phyloP scores from a whole-genome alignment of 2,888 invertebrate species.

The Gymnosoma rotundatum region DNA sequence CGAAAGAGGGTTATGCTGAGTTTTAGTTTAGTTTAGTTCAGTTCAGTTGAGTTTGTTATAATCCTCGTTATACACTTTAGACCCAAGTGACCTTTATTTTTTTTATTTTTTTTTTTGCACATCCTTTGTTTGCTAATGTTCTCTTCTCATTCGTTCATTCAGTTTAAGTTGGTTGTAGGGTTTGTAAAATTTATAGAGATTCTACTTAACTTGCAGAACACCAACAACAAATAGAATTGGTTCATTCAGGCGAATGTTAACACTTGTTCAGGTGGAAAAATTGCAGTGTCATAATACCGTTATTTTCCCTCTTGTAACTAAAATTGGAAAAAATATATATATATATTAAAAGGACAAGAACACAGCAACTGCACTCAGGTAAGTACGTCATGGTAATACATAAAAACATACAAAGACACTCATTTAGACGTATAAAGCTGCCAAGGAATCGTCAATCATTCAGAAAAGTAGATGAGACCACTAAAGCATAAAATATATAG shows the following conservation, averaged over 20 bases:
- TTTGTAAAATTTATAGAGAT: constrained; percentile 44
- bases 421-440: constrained; percentile 17
- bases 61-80: constrained; percentile 64
- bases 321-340: constrained; percentile 13
- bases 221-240: constrained; percentile 63
- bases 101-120: constrained; percentile 28
- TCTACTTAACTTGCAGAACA: constrained; percentile 21
- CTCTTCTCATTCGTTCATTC: constrained; percentile 8
- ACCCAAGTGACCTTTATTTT: constrained; percentile 64
- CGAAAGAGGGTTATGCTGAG: constrained; percentile 48
- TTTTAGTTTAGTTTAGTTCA: constrained; percentile 53
- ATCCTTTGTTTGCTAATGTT: constrained; percentile 35
- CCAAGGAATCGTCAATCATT: constrained; percentile 65
- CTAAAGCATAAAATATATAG: constrained; percentile 52
- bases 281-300: constrained; percentile 77
- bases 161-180: constrained; percentile 30
- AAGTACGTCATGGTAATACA: constrained; percentile 21
- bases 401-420: not conserved
- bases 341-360: not conserved
- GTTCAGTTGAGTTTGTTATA: constrained; percentile 63
- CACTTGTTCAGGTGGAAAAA: constrained; percentile 79
- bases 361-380: constrained; percentile 35
- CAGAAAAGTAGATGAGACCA: constrained; percentile 59
- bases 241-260: constrained; percentile 67
- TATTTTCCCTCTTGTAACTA: constrained; percentile 34